Conservation (phyloP, 2,113 vertebrate species). For the Sterna hirundo region DNA sequence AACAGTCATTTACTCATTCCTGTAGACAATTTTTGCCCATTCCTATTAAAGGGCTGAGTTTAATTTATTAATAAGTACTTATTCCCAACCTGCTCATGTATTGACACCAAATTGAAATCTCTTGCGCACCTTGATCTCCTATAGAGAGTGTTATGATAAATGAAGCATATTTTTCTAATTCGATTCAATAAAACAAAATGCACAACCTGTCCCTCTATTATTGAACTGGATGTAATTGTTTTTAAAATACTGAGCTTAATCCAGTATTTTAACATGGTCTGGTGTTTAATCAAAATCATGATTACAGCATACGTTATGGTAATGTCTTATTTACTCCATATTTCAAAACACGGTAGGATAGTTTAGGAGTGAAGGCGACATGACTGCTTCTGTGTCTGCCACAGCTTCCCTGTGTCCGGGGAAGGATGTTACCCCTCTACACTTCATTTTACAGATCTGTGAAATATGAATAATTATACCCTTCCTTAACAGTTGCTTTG, state of each 20-base stretch:
- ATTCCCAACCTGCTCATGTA: not conserved
- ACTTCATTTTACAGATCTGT: not conserved
- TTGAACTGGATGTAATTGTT: not conserved
- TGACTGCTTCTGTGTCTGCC: not conserved
- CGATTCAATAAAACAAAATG: conserved; percentile 17
- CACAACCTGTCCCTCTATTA: not conserved
- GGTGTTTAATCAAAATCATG: conserved; percentile 14
- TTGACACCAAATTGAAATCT: not conserved
- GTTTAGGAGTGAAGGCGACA: not conserved
- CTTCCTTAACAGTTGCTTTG: not conserved
- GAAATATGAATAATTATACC: conserved; percentile 7
- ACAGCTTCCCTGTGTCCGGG: not conserved
- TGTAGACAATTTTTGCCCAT: not conserved
- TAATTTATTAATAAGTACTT: not conserved
- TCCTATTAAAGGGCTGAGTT: not conserved
- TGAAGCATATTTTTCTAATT: conserved; percentile 32
- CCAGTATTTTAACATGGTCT: conserved; percentile 19
- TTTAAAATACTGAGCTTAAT: conserved; percentile 6
- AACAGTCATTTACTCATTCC: not conserved
- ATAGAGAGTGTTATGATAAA: not conserved
- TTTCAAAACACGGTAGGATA: not conserved
- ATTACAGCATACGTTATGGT: conserved; percentile 1
- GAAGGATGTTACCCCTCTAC: not conserved
- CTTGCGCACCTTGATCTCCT: not conserved
- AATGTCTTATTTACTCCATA: not conserved